phyloP scores from a whole-genome alignment of 1,140 invertebrate species.

The Psilanteris sp. region DNA sequence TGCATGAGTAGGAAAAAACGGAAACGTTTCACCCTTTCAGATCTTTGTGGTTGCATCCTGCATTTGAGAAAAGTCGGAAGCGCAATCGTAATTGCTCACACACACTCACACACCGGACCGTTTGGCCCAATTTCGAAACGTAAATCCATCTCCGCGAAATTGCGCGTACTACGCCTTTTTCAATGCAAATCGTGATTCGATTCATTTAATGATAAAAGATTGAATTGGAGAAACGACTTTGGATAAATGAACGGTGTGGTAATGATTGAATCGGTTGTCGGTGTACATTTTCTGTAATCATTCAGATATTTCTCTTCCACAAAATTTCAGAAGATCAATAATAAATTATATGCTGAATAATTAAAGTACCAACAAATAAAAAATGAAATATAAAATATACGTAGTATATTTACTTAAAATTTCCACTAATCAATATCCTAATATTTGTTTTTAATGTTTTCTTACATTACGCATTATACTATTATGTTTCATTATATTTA shows the following conservation, averaged over 20 bases:
- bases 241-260: constrained; percentile 33
- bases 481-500: too few relatives aligned
- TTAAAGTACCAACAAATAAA: too few relatives aligned
- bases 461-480: too few relatives aligned
- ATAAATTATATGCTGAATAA: too few relatives aligned
- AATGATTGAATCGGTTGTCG: constrained; percentile 1
- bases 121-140: constrained; percentile 48
- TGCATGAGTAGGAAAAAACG: constrained; percentile 55
- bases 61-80: constrained; percentile 52
- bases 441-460: too few relatives aligned
- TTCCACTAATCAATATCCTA: too few relatives aligned
- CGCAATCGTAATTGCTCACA: constrained; percentile 22
- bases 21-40: constrained; percentile 39
- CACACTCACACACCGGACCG: constrained; percentile 4
- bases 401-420: too few relatives aligned
- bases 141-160: constrained; percentile 29
- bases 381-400: too few relatives aligned
- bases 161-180: constrained; percentile 33
- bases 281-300: too few relatives aligned
- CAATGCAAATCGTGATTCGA: constrained; percentile 46
- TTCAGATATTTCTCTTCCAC: too few relatives aligned
- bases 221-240: constrained; percentile 33
- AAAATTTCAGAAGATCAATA: too few relatives aligned
- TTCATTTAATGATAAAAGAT: constrained; percentile 33
- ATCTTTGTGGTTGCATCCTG: constrained; percentile 61